Evolutionary conservation across 2,113 vertebrate genomes (phyloP).

Genomic region (Sisor rabdophorus): DNA sequence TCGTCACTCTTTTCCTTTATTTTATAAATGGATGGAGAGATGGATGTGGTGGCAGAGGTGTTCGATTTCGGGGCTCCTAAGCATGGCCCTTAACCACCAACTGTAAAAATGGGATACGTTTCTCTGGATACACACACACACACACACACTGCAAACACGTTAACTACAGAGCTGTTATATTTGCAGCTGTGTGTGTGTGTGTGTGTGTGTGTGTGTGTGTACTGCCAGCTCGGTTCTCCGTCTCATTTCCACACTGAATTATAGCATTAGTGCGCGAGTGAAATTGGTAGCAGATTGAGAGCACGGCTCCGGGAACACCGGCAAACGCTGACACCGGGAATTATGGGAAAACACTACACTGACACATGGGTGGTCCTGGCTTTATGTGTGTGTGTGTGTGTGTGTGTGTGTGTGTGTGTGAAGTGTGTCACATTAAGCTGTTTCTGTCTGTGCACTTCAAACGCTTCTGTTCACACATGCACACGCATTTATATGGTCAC

Average conservation of each 20-base stretch:
- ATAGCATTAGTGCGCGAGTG: constrained; percentile 41
- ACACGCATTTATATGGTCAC: constrained; percentile 5
- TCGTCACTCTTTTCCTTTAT: not conserved
- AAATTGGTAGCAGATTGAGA: constrained; percentile 49
- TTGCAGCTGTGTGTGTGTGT: constrained; percentile 2
- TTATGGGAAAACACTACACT: constrained; percentile 14
- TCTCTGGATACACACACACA: not conserved
- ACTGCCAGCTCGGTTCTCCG: constrained; percentile 45
- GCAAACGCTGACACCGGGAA: constrained; percentile 14
- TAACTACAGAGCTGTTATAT: constrained; percentile 17
- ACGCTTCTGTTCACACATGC: constrained; percentile 19
- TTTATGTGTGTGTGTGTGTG: not conserved
- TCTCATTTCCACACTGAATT: constrained; percentile 45
- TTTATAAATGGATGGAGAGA: too few species aligned
- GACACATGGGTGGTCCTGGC: constrained; percentile 19
- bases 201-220: constrained; percentile 4
- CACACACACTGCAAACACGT: constrained; percentile 28
- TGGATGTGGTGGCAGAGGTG: too few species aligned
- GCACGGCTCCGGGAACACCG: constrained; percentile 29
- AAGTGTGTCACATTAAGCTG: constrained; percentile 24
- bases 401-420: constrained; percentile 5
- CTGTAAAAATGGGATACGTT: not conserved
- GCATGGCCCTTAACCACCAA: not conserved
- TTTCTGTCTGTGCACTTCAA: constrained; percentile 14
- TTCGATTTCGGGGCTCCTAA: too few species aligned